A percentile compares a stretch with the other conserved stretches of the same genome.
Conservation (phyloP, 2,797 vertebrate species). For the Micrastur ruficollis region DNA sequence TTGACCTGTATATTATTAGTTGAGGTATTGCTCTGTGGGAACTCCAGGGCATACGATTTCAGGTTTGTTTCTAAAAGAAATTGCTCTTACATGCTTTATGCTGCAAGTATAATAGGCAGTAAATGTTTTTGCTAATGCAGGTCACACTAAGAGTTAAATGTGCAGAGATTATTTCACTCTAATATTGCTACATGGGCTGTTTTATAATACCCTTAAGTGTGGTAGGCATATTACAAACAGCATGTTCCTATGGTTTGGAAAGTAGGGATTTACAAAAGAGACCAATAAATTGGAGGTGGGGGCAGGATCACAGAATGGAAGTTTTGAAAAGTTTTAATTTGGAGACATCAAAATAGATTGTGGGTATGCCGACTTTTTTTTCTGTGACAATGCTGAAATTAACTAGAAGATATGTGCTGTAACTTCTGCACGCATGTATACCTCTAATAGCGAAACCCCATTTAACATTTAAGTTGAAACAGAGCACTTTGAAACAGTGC, state of each 20-base stretch:
- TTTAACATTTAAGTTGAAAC: not conserved
- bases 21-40: not conserved
- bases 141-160: not conserved
- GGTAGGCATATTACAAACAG: not conserved
- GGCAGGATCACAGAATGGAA: not conserved
- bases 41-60: not conserved
- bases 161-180: not conserved
- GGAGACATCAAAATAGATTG: not conserved
- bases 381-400: not conserved
- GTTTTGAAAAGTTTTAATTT: not conserved
- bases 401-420: not conserved
- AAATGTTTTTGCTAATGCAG: not conserved
- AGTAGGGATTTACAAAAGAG: not conserved
- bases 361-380: not conserved
- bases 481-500: not conserved
- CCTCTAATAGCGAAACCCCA: not conserved
- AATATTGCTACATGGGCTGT: not conserved
- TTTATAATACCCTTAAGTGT: not conserved
- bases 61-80: not conserved
- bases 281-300: too few relatives aligned
- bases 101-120: not conserved
- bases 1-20: not conserved
- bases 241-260: not conserved
- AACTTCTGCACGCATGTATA: rapidly evolving
- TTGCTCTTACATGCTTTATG: not conserved